Evolutionary conservation across 2,797 vertebrate genomes (phyloP).

Genomic region (Hyperoplus lanceolatus): DNA sequence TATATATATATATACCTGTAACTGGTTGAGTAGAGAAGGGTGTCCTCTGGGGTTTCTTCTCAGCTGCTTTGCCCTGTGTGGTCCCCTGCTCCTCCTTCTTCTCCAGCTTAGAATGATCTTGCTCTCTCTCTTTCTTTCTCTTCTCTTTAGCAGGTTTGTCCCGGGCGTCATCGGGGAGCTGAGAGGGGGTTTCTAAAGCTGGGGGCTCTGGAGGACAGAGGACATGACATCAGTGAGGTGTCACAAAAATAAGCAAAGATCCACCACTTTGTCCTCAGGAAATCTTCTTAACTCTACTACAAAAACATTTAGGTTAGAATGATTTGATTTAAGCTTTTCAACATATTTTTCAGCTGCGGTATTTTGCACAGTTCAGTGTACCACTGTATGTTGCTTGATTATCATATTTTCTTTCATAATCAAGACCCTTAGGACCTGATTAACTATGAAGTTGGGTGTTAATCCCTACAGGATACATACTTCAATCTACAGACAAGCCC

Average conservation of each 20-base stretch:
- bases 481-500: too few species aligned
- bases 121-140: slow-evolving; percentile 82
- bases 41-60: slow-evolving; percentile 71
- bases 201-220: slow-evolving; percentile 65
- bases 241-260: slow-evolving; percentile 42
- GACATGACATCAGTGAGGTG: slow-evolving; percentile 33
- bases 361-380: neutral
- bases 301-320: slow-evolving; percentile 10
- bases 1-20: slow-evolving; percentile 46
- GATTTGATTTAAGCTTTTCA: too few species aligned
- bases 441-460: neutral
- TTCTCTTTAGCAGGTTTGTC: slow-evolving; percentile 78
- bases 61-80: slow-evolving; percentile 52
- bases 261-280: slow-evolving; percentile 4
- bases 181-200: slow-evolving; percentile 44
- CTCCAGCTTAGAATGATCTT: slow-evolving; percentile 68
- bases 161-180: slow-evolving; percentile 41
- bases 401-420: neutral
- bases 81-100: slow-evolving; percentile 76
- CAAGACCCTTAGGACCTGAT: neutral
- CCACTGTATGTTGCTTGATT: neutral
- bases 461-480: neutral
- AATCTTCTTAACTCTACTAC: slow-evolving; percentile 18
- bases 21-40: slow-evolving; percentile 68
- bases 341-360: too few species aligned